Conservation (phyloP, 2,888 invertebrate species). For the Chaitophorus viminalis region DNA sequence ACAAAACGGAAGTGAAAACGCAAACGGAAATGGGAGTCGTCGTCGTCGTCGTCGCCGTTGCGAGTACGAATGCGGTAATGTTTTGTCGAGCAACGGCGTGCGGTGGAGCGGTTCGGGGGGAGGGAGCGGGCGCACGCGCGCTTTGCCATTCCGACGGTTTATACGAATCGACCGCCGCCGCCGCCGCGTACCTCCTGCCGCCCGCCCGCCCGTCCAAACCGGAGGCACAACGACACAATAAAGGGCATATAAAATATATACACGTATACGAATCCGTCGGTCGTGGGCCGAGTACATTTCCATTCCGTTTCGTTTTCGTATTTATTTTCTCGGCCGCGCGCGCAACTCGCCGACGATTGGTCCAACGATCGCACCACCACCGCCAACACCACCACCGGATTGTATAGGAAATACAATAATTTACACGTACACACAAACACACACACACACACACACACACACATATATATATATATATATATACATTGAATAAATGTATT, state of each 20-base stretch:
- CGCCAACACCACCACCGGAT: neutral
- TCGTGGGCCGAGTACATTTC: conserved; percentile 25
- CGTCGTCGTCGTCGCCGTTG: neutral
- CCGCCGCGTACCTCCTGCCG: neutral
- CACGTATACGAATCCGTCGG: neutral
- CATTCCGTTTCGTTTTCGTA: conserved; percentile 61
- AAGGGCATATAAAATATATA: no score
- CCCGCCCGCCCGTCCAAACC: neutral
- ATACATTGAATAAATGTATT: no score
- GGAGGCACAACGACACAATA: conserved; percentile 25
- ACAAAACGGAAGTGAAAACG: conserved; percentile 50
- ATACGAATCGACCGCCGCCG: conserved; percentile 46
- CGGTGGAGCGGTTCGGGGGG: neutral
- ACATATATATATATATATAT: neutral
- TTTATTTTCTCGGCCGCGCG: conserved; percentile 50
- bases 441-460: no score
- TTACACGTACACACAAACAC: neutral
- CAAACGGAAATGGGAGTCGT: conserved; percentile 54
- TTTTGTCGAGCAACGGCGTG: conserved; percentile 11
- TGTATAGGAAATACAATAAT: no score
- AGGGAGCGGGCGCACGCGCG: conserved; percentile 18
- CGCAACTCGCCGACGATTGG: conserved; percentile 45
- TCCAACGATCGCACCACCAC: neutral
- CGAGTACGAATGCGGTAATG: conserved; percentile 46
- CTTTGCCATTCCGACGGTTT: neutral